Conservation (phyloP, 2,113 vertebrate genomes). For the Piprites chloris region DNA sequence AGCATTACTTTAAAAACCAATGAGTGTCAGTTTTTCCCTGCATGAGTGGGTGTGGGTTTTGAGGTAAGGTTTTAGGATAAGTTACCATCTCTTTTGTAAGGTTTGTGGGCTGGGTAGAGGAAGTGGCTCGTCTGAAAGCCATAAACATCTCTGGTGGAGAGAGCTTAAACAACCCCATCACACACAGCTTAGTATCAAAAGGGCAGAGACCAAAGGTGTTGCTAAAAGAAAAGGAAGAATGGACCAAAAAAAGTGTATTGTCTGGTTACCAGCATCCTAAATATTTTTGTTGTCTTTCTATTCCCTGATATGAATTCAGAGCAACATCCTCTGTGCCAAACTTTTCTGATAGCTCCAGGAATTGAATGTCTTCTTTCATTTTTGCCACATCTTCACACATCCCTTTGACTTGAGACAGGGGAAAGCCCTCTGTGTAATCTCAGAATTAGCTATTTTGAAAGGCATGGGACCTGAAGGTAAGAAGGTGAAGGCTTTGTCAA, state of each 20-base stretch:
- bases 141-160: neutral
- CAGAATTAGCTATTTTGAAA: neutral
- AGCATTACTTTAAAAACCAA: neutral
- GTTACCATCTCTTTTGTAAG: neutral
- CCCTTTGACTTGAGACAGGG: neutral
- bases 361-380: neutral
- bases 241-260: neutral
- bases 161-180: neutral
- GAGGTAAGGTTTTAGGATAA: neutral
- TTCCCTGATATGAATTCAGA: neutral
- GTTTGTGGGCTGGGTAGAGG: neutral
- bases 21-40: neutral
- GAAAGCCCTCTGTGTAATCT: neutral
- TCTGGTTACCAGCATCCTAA: neutral
- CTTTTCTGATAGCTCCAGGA: neutral
- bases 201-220: neutral
- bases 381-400: neutral
- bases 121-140: neutral
- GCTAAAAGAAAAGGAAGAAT: neutral
- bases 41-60: neutral
- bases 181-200: neutral
- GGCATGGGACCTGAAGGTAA: neutral
- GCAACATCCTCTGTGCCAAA: neutral
- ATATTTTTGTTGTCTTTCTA: neutral
- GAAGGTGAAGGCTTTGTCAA: neutral